Base-by-base conservation (phyloP, 2,888 invertebrate species). In the Plagodis dolabraria region DNA sequence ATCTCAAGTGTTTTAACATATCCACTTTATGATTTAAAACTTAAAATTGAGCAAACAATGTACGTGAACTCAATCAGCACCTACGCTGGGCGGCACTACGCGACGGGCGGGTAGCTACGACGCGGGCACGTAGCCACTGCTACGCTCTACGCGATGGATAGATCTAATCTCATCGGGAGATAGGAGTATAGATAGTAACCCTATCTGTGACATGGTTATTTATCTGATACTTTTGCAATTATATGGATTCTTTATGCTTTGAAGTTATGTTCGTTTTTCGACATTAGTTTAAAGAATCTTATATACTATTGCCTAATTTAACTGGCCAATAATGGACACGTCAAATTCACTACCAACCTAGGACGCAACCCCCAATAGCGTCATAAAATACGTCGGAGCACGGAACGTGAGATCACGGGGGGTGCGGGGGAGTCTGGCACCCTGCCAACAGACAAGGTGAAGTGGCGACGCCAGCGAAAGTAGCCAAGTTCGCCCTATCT, bases 401-500 rank as follows among this genome's bases (percentile, higher is more conserved):
- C 43, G 55, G 55, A 38, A 67, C 58, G 57, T 45, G 53, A 55
- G 49, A 63, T 46, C 63, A 51, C 33, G 60, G 58, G 54, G 45
- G 38, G 46, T 44, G 53, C 47, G 51, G 68, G 65, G 53, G 79
- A 71, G 67, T 75, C 77, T 89, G 90, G 90, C 89, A 74, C 62
- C 51, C 60, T 57, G 89, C 89, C 91, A 89, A 83, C 64, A 81
- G 86, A 80, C 88, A 86, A 87, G 89, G 87, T 89, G 86, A 89
- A 89, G 88, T 86, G 79, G 75, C 75, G 87, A 84, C 87, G 89
- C 83, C 88, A 88, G 86, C 85, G 89, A 90, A 88, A 89, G 89
- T 87, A 79, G 68, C 54, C 60, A 63, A 59, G 51, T 63, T 79
- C 74, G 71, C 74, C 69, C 40, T 71, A 65, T 68, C 8, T 47